Evolutionary conservation across 2,797 vertebrate genomes (phyloP).

Genomic region (Sternarchorhynchus goeldii): DNA sequence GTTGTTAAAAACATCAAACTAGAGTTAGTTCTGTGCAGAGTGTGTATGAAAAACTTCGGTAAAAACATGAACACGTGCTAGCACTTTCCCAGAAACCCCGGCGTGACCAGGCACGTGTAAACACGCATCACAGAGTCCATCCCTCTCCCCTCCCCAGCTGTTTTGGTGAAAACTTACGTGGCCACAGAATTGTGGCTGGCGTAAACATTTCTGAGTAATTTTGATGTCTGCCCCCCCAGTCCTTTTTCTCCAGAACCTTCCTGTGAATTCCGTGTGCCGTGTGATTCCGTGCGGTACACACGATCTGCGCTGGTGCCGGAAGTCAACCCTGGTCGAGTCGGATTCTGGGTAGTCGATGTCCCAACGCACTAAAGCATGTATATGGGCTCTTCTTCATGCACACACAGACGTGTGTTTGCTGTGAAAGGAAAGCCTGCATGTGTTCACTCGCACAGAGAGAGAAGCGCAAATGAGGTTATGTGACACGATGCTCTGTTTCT

Average conservation of each 20-base stretch:
- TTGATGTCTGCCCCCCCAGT: background rate
- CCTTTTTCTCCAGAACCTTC: background rate
- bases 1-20: too few relatives aligned
- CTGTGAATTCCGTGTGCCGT: background rate
- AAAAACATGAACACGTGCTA: too few relatives aligned
- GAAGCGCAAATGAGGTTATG: background rate
- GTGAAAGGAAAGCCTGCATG: background rate
- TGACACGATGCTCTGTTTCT: conserved; percentile 27
- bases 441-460: background rate
- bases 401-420: background rate
- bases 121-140: conserved; percentile 4
- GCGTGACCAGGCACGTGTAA: background rate
- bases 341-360: too few relatives aligned
- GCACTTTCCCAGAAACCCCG: too few relatives aligned
- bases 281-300: background rate
- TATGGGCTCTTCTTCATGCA: too few relatives aligned
- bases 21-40: too few relatives aligned
- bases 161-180: conserved; percentile 5
- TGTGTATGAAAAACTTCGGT: too few relatives aligned
- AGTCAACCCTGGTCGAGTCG: too few relatives aligned
- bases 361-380: too few relatives aligned
- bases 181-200: background rate
- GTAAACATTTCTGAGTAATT: conserved; percentile 14
- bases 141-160: background rate
- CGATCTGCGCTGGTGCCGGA: too few relatives aligned